Evolutionary conservation across 2,797 vertebrate species (phyloP).

Genomic region (Myotis findleyi): DNA sequence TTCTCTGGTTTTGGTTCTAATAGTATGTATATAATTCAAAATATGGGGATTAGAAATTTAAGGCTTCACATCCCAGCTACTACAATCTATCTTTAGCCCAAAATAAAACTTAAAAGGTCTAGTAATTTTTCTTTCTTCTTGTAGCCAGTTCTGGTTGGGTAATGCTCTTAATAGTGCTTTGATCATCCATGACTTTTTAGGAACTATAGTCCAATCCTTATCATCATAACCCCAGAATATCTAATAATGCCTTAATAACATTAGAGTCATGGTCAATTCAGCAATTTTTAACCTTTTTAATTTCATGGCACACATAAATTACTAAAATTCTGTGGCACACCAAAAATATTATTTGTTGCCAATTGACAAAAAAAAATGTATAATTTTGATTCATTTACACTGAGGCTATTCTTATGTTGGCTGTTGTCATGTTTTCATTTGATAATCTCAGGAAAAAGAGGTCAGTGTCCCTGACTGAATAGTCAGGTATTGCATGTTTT

Average conservation of each 20-base stretch:
- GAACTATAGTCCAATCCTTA: neutral
- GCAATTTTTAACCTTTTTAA: too few relatives aligned
- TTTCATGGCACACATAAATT: too few relatives aligned
- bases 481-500: too few relatives aligned
- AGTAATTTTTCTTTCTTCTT: neutral
- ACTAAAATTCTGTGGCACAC: too few relatives aligned
- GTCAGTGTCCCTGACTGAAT: too few relatives aligned
- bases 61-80: neutral
- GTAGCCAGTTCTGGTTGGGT: neutral
- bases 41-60: neutral
- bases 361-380: too few relatives aligned
- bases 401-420: too few relatives aligned
- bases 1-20: neutral
- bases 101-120: neutral
- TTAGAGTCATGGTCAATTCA: neutral
- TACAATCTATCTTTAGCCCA: neutral
- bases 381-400: too few relatives aligned
- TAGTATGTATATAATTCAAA: neutral
- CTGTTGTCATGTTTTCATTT: too few relatives aligned
- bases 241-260: neutral
- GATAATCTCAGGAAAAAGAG: too few relatives aligned
- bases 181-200: neutral
- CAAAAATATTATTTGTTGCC: too few relatives aligned
- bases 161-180: neutral
- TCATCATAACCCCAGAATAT: neutral